These are phyloP conservation scores for Drosophila neoperkinsi DNA, from an alignment of 2,888 invertebrate species.

Conservation along the genomic window DNA sequence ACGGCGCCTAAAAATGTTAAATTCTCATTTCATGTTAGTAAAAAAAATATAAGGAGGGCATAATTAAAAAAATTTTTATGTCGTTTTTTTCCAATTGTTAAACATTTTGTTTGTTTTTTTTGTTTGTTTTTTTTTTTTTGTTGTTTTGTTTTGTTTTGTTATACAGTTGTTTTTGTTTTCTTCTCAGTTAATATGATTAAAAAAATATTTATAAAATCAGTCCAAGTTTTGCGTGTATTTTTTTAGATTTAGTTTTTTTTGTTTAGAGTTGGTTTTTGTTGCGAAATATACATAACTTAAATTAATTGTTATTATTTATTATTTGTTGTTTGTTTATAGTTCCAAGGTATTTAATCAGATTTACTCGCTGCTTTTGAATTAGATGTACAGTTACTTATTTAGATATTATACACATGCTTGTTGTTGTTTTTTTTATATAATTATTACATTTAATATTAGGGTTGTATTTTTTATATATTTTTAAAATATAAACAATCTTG, in stretches of 20 bases:
- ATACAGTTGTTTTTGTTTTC: constrained; percentile 48
- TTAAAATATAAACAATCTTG: constrained; percentile 83
- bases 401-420: constrained; percentile 61
- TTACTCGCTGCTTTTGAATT: constrained; percentile 50
- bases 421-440: constrained; percentile 8
- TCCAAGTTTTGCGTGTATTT: constrained; percentile 78
- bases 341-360: constrained; percentile 46
- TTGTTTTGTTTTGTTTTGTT: constrained; percentile 41
- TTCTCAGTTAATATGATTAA: constrained; percentile 67
- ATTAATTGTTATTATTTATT: constrained; percentile 46
- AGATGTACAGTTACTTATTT: constrained; percentile 24
- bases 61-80: constrained; percentile 58
- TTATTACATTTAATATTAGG: constrained; percentile 42
- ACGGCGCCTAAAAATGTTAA: constrained; percentile 35
- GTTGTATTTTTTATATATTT: constrained; percentile 70
- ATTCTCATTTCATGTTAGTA: constrained; percentile 35
- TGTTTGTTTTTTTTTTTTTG: constrained; percentile 40
- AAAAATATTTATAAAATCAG: constrained; percentile 81
- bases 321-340: constrained; percentile 23
- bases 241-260: constrained; percentile 33
- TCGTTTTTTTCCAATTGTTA: constrained; percentile 45
- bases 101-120: constrained; percentile 29
- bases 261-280: constrained; percentile 40
- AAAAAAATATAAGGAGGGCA: constrained; percentile 61
- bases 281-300: constrained; percentile 54